Evolutionary conservation across 2,888 invertebrate genomes (phyloP).

Genomic region (Drosophila maculinotata): DNA sequence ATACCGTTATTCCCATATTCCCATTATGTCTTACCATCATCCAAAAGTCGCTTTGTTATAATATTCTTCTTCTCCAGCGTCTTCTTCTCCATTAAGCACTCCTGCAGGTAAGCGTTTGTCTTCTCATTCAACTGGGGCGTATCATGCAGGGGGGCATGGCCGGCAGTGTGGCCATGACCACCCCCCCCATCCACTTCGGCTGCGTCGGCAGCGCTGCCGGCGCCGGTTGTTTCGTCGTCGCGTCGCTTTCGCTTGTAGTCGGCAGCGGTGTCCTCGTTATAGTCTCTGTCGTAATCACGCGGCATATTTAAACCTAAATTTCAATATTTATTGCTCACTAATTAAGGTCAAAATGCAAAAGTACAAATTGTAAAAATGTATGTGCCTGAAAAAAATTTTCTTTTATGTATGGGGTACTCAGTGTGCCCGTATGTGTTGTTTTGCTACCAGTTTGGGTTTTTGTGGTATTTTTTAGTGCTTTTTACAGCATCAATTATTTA

Average conservation of each 20-base stretch:
- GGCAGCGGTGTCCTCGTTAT: conserved; percentile 82
- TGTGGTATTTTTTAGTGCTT: conserved; percentile 1
- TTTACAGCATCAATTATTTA: too few relatives aligned
- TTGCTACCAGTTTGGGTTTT: conserved; percentile 6
- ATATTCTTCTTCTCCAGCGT: conserved; percentile 89
- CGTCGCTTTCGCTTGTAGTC: conserved; percentile 84
- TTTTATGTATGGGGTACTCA: conserved; percentile 58
- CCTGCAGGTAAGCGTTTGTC: conserved; percentile 91
- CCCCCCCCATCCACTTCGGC: conserved; percentile 74
- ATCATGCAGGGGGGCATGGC: conserved; percentile 76
- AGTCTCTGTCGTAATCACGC: conserved; percentile 84
- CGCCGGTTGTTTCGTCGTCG: conserved; percentile 78
- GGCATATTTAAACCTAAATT: conserved; percentile 71
- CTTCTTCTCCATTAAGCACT: conserved; percentile 90
- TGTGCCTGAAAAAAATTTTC: conserved; percentile 51
- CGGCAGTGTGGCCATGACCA: conserved; percentile 61
- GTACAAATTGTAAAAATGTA: conserved; percentile 41
- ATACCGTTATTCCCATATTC: background rate
- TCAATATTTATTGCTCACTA: conserved; percentile 1
- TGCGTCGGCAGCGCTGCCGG: conserved; percentile 62
- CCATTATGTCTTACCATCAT: conserved; percentile 87
- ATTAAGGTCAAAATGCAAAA: conserved; percentile 28
- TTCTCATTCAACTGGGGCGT: conserved; percentile 88
- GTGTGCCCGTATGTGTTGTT: conserved; percentile 22
- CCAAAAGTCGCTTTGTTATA: conserved; percentile 89